Percentiles rank a stretch among this genome's conserved stretches.
These are phyloP conservation scores for Clarias magur DNA, from an alignment of 2,113 vertebrate species.

Conservation along the genomic window DNA sequence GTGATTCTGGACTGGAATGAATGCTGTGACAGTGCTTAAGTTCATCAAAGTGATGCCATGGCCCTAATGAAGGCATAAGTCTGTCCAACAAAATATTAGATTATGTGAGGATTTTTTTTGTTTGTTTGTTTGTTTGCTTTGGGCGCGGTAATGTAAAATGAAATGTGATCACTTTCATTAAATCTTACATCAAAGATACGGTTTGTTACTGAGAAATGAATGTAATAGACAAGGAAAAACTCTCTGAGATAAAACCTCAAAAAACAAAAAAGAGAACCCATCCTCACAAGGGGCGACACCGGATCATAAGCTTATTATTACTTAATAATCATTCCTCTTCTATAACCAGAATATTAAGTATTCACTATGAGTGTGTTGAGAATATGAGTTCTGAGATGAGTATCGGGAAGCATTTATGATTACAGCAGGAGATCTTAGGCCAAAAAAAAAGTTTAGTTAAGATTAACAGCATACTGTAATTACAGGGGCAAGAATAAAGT, in stretches of 20 bases:
- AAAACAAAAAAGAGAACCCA: neutral
- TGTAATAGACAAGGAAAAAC: neutral
- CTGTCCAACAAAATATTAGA: no score
- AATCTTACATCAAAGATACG: neutral
- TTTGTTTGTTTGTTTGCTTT: no score
- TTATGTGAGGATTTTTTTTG: no score
- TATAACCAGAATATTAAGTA: neutral
- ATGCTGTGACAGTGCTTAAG: no score
- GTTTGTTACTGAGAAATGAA: neutral
- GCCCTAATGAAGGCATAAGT: no score
- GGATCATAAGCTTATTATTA: no score
- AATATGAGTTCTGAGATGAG: neutral
- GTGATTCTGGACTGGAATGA: no score
- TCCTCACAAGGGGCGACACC: neutral
- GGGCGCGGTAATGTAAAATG: no score
- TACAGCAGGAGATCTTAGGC: neutral
- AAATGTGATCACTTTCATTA: neutral
- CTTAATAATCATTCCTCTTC: neutral
- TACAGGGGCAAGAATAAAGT: neutral
- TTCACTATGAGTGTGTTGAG: neutral
- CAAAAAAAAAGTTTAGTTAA: no score
- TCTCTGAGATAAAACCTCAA: neutral
- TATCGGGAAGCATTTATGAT: neutral
- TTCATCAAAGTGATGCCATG: no score
- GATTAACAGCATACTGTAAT: no score